Percentiles rank a stretch among this genome's conserved stretches.
Evolutionary conservation across 30 jellyfish, hydroid and myxozoan genomes (phyloP).

Genomic region (Euphysa ruthae): DNA sequence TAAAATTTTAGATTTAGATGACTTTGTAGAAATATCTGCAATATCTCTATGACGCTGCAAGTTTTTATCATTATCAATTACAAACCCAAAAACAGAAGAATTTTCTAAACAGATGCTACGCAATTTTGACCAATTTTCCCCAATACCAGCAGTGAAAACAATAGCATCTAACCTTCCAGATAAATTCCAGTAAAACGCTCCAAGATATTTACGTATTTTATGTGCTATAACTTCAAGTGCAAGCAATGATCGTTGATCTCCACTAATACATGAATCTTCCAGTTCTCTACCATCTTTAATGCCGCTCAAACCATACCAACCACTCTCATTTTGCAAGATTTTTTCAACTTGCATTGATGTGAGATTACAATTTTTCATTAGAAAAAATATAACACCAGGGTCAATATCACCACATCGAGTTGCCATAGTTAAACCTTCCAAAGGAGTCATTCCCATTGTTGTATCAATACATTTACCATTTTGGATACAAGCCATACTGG

Average conservation of each 20-base stretch:
- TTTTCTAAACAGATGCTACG: slow-evolving; percentile 12
- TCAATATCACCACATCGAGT: slow-evolving; percentile 73
- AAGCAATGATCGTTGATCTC: slow-evolving; percentile 36
- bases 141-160: slow-evolving; percentile 77
- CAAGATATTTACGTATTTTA: slow-evolving; percentile 53
- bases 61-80: neutral
- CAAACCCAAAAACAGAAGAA: slow-evolving; percentile 2
- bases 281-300: slow-evolving; percentile 25
- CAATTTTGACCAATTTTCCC: slow-evolving; percentile 47
- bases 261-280: neutral
- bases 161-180: slow-evolving; percentile 49
- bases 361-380: slow-evolving; percentile 39
- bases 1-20: neutral
- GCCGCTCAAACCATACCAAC: slow-evolving; percentile 61
- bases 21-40: neutral
- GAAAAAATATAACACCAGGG: slow-evolving; percentile 49
- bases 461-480: slow-evolving; percentile 61
- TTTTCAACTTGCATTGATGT: slow-evolving; percentile 39
- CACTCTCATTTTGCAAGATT: slow-evolving; percentile 39
- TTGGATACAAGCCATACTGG: slow-evolving; percentile 49
- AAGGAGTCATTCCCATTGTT: slow-evolving; percentile 76
- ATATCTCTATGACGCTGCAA: no score
- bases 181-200: slow-evolving; percentile 36
- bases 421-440: slow-evolving; percentile 75
- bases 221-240: slow-evolving; percentile 37